These are phyloP conservation scores for Ischnus inquisitorius DNA, from an alignment of 2,888 invertebrate genomes.

Conservation along the genomic window DNA sequence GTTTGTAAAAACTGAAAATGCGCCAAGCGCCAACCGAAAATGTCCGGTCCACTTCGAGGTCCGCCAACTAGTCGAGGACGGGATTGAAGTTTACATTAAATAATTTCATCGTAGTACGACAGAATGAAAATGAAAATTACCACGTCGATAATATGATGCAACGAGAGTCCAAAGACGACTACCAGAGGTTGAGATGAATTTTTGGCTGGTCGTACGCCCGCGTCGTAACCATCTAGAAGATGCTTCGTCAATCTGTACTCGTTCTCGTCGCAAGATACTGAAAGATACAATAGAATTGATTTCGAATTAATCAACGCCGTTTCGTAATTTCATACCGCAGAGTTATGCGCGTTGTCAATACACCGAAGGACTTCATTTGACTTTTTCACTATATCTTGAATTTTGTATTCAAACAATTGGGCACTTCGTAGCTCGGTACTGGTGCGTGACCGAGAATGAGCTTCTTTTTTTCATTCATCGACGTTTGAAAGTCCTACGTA, in stretches of 20 bases:
- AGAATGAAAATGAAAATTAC: constrained; percentile 87
- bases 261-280: constrained; percentile 87
- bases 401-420: too few species aligned
- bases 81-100: constrained; percentile 10
- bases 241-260: constrained; percentile 91
- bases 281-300: constrained; percentile 34
- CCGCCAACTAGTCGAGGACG: background rate
- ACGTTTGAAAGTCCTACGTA: too few species aligned
- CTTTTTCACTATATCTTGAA: too few species aligned
- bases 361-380: background rate
- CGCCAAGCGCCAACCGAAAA: too few species aligned
- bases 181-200: constrained; percentile 92
- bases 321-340: background rate
- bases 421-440: too few species aligned
- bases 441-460: too few species aligned
- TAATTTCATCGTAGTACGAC: background rate
- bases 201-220: constrained; percentile 92
- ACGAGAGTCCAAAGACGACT: constrained; percentile 93
- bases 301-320: background rate
- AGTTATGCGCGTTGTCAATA: background rate
- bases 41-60: too few species aligned
- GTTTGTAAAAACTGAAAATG: too few species aligned
- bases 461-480: too few species aligned
- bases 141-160: constrained; percentile 95
- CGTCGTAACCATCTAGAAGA: constrained; percentile 92